phyloP scores from a whole-genome alignment of 2,888 invertebrate genomes.

The Tachina fera region DNA sequence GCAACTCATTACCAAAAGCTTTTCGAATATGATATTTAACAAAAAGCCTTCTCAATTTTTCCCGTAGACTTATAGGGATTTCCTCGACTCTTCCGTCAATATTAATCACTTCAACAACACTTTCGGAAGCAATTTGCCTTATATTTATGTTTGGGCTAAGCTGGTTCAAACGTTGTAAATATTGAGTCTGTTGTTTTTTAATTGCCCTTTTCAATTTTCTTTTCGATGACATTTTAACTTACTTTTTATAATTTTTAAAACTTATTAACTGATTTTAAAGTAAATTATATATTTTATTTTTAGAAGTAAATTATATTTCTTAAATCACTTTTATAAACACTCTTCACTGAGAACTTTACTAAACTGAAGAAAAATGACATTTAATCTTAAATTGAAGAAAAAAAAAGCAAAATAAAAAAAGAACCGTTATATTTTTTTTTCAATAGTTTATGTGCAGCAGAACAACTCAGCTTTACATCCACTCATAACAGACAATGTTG shows the following conservation, averaged over 20 bases:
- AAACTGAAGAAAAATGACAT: not conserved
- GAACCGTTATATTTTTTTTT: not conserved
- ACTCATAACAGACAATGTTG: no score
- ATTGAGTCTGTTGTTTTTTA: slow-evolving; percentile 43
- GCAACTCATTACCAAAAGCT: no score
- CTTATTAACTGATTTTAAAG: slow-evolving; percentile 17
- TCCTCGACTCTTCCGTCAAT: not conserved
- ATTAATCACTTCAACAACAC: not conserved
- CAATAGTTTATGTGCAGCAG: not conserved
- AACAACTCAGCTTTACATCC: not conserved
- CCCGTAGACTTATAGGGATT: not conserved
- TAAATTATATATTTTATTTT: not conserved
- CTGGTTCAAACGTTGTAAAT: slow-evolving; percentile 38
- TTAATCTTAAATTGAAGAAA: not conserved
- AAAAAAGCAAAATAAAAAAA: not conserved
- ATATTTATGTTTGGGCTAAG: slow-evolving; percentile 39
- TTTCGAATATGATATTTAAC: no score
- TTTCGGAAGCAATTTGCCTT: slow-evolving; percentile 25
- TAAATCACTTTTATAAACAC: not conserved
- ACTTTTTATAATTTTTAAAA: no score
- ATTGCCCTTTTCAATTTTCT: slow-evolving; percentile 40
- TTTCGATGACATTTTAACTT: slow-evolving; percentile 39
- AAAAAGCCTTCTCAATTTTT: slow-evolving; percentile 18
- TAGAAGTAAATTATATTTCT: not conserved
- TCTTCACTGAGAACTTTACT: slow-evolving; percentile 3